phyloP scores from a whole-genome alignment of 2,797 vertebrate genomes.

The Falco biarmicus region DNA sequence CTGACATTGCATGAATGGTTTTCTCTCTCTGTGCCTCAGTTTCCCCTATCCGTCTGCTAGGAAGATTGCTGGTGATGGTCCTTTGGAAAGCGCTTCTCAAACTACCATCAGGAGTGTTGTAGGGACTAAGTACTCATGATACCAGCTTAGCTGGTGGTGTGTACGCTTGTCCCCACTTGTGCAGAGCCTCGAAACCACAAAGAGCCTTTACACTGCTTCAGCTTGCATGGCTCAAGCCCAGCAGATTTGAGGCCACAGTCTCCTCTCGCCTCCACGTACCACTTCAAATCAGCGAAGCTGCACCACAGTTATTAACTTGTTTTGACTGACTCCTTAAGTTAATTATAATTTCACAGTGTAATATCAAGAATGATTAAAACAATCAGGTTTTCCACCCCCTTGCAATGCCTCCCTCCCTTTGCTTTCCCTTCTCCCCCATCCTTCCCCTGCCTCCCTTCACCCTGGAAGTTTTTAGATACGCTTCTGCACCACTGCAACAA shows the following conservation, averaged over 20 bases:
- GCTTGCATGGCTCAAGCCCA: background rate
- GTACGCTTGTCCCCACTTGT: background rate
- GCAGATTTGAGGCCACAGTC: background rate
- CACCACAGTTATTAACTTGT: conserved; percentile 54
- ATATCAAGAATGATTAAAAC: conserved; percentile 72
- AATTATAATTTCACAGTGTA: conserved; percentile 70
- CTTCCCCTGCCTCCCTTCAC: background rate
- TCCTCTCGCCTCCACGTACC: background rate
- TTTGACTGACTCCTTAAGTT: conserved; percentile 71
- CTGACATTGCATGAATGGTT: background rate
- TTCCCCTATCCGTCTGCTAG: background rate
- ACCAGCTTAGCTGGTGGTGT: background rate
- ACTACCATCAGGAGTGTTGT: background rate
- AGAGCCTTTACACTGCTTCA: background rate
- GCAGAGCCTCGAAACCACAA: background rate
- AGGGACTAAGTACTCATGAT: accelerated
- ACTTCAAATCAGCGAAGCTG: conserved; percentile 35
- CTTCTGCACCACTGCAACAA: conserved; percentile 63
- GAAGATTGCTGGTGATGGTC: background rate
- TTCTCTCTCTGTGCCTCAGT: conserved; percentile 1
- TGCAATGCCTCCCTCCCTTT: background rate
- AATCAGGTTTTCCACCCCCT: conserved; percentile 45
- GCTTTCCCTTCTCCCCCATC: background rate
- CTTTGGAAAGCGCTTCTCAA: background rate
- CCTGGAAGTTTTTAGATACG: conserved; percentile 49